Evolutionary conservation across 2,113 vertebrate species (phyloP).

Genomic region (Acrocephalus arundinaceus): DNA sequence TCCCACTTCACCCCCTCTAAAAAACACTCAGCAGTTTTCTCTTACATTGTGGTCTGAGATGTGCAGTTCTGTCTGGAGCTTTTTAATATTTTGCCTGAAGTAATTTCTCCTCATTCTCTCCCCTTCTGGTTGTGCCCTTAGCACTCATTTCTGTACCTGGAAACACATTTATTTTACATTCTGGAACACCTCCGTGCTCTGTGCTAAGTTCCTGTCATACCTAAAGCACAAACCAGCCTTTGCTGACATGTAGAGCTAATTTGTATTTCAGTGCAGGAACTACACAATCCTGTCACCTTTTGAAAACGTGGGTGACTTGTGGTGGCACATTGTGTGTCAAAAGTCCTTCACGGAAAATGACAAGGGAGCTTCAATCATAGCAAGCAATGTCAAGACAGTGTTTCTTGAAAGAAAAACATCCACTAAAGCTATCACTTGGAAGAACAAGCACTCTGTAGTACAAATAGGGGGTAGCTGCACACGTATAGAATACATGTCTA

Average conservation of each 20-base stretch:
- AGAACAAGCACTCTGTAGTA: background rate
- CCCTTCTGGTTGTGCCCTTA: background rate
- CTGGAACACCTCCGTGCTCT: background rate
- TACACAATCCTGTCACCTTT: background rate
- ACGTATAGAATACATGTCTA: rapidly evolving
- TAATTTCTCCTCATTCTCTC: background rate
- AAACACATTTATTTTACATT: background rate
- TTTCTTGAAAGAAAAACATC: background rate
- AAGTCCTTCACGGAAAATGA: background rate
- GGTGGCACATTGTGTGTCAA: background rate
- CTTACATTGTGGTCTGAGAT: background rate
- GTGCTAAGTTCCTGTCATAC: background rate
- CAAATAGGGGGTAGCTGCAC: background rate
- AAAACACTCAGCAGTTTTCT: background rate
- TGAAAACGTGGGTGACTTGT: background rate
- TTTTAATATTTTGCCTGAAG: background rate
- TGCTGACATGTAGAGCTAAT: background rate
- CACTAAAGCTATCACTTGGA: background rate
- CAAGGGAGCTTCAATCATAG: background rate
- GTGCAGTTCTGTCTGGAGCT: background rate
- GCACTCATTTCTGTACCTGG: background rate
- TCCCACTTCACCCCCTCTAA: too few relatives aligned
- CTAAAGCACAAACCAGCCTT: background rate
- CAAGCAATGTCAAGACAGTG: background rate
- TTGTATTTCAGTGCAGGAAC: background rate